Percentiles rank a stretch among this genome's conserved stretches.
Evolutionary conservation across 2,797 vertebrate species (phyloP).

Genomic region (Lutra lutra): DNA sequence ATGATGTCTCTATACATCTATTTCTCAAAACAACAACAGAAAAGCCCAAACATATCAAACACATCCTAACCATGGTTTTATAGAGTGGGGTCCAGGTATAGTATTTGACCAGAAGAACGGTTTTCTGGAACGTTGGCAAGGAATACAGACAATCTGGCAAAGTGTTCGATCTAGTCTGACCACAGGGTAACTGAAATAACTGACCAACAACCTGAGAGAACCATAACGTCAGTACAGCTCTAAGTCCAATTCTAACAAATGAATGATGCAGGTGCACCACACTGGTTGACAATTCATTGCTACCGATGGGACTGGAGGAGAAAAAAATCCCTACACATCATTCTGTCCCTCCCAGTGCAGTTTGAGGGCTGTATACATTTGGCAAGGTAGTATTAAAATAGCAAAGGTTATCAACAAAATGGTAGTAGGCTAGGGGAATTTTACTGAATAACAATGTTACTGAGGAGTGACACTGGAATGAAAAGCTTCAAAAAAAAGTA

Average conservation of each 20-base stretch:
- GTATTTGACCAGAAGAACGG: not conserved
- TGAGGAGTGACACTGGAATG: not conserved
- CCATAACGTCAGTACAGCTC: not conserved
- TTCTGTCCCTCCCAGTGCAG: not conserved
- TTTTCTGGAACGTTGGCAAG: not conserved
- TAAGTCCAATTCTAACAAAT: slow-evolving; percentile 36
- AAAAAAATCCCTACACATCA: not conserved
- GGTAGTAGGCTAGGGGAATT: not conserved
- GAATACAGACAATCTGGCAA: not conserved
- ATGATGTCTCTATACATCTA: not conserved
- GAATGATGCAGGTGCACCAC: not conserved
- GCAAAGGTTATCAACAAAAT: slow-evolving; percentile 1
- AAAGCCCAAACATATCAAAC: not conserved
- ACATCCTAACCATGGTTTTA: not conserved
- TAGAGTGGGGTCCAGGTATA: not conserved
- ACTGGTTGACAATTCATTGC: not conserved
- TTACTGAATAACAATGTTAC: not conserved
- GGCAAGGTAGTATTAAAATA: slow-evolving; percentile 39
- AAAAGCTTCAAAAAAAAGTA: not conserved
- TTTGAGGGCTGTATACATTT: not conserved
- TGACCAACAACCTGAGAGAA: not conserved
- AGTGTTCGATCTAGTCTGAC: not conserved
- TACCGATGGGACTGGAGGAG: not conserved
- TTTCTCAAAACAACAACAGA: not conserved
- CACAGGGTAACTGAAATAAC: not conserved